These are phyloP conservation scores for Drosophila santomea DNA, from an alignment of 1,140 invertebrate species.

Conservation along the genomic window DNA sequence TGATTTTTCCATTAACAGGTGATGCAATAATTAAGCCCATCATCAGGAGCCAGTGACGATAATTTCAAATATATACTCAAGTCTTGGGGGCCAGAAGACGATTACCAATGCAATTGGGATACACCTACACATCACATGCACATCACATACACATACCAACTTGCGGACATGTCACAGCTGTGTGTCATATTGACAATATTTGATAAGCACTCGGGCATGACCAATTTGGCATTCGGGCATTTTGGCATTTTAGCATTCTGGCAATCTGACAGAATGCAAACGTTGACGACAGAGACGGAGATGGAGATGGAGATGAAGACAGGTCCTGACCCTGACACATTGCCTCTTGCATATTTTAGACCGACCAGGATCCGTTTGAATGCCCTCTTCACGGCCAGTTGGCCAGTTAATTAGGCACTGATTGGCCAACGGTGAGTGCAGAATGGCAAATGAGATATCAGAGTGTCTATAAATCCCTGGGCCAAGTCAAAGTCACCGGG, in stretches of 20 bases:
- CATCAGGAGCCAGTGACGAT: constrained; percentile 33
- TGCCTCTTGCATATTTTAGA: constrained; percentile 70
- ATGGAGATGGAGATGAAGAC: constrained; percentile 2
- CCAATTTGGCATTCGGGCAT: constrained; percentile 36
- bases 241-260: not conserved
- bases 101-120: not conserved
- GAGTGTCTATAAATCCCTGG: constrained; percentile 21
- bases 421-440: constrained; percentile 51
- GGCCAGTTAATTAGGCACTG: constrained; percentile 70
- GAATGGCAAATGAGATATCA: constrained; percentile 38
- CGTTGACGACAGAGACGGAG: not conserved
- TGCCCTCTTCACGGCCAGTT: constrained; percentile 66
- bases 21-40: constrained; percentile 71
- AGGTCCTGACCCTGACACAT: constrained; percentile 60
- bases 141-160: no score
- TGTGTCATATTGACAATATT: constrained; percentile 59
- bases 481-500: not conserved
- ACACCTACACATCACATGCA: not conserved
- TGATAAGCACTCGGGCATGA: constrained; percentile 58
- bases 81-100: not conserved
- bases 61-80: constrained; percentile 41
- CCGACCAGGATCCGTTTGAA: constrained; percentile 43
- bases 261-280: constrained; percentile 5
- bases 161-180: constrained; percentile 40
- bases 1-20: constrained; percentile 70